These are phyloP conservation scores for Seriola quinqueradiata DNA, from an alignment of 2,113 vertebrate genomes.

Conservation along the genomic window DNA sequence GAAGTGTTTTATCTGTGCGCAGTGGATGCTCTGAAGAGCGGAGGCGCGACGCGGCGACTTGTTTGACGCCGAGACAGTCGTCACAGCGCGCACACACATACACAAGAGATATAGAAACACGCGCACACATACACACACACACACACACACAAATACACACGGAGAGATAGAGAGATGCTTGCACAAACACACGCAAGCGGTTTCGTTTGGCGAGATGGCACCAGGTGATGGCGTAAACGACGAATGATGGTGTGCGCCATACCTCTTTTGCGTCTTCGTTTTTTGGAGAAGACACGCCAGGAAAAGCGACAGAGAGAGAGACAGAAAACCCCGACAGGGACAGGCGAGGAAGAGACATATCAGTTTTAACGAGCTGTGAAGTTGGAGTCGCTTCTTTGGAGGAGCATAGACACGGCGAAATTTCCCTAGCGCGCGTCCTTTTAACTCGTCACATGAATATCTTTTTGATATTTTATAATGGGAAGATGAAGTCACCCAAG, in stretches of 20 bases:
- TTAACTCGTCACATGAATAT: constrained; percentile 20
- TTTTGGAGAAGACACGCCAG: constrained; percentile 16
- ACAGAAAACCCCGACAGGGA: constrained; percentile 3
- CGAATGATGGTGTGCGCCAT: constrained; percentile 49
- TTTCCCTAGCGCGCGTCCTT: constrained; percentile 32
- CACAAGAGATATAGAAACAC: background rate
- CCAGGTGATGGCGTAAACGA: constrained; percentile 61
- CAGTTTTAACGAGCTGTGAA: constrained; percentile 62
- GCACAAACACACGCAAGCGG: constrained; percentile 29
- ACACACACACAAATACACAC: background rate
- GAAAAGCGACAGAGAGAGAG: constrained; percentile 9
- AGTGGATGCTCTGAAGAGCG: constrained; percentile 44
- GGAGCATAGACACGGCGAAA: constrained; percentile 32
- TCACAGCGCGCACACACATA: constrained; percentile 25
- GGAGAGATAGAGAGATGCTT: background rate
- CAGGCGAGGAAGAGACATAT: constrained; percentile 18
- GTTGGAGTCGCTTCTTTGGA: constrained; percentile 46
- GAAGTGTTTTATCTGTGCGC: constrained; percentile 63
- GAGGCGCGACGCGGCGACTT: constrained; percentile 54
- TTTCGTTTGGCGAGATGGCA: constrained; percentile 62
- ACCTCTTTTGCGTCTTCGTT: constrained; percentile 13
- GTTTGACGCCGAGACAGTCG: constrained; percentile 62
- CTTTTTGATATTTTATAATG: constrained; percentile 54
- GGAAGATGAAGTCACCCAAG: constrained; percentile 68
- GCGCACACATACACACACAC: background rate